These are phyloP conservation scores for Caenorhabditis brenneri DNA, from an alignment of 1,140 invertebrate species.

Conservation along the genomic window DNA sequence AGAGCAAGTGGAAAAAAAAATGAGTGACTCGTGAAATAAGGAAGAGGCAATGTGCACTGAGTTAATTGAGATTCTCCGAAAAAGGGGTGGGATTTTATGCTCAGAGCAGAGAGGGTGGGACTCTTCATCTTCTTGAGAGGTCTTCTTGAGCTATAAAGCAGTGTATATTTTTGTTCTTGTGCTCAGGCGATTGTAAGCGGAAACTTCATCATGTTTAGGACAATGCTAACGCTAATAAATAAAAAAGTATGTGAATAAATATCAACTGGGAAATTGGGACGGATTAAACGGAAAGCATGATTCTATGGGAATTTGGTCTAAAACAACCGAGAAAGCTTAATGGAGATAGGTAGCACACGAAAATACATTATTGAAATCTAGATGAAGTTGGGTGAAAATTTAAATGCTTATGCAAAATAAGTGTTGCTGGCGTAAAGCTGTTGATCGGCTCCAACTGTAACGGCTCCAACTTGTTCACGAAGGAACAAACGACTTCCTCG, in stretches of 20 bases:
- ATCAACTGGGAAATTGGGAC: too few relatives aligned
- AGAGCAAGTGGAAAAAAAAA: neutral
- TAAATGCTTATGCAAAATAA: constrained; percentile 62
- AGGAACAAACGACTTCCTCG: constrained; percentile 65
- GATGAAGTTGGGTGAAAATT: neutral
- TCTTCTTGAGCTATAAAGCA: too few relatives aligned
- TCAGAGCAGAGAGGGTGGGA: too few relatives aligned
- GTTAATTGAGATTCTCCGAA: neutral
- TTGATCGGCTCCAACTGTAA: constrained; percentile 64
- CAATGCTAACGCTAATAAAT: constrained; percentile 1
- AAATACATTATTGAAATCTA: constrained; percentile 6
- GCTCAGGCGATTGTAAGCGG: too few relatives aligned
- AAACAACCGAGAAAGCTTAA: neutral
- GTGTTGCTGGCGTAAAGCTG: constrained; percentile 69
- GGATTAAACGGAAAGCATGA: neutral
- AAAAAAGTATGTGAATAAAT: neutral
- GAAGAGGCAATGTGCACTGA: neutral
- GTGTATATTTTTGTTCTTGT: too few relatives aligned
- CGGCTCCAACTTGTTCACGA: constrained; percentile 64
- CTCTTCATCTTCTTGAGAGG: too few relatives aligned
- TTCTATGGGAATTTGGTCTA: constrained; percentile 21
- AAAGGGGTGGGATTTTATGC: neutral
- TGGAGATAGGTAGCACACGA: neutral
- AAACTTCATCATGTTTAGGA: neutral
- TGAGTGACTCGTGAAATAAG: neutral